Evolutionary conservation across 2,113 vertebrate genomes (phyloP).

Genomic region (Baryphthengus martii): DNA sequence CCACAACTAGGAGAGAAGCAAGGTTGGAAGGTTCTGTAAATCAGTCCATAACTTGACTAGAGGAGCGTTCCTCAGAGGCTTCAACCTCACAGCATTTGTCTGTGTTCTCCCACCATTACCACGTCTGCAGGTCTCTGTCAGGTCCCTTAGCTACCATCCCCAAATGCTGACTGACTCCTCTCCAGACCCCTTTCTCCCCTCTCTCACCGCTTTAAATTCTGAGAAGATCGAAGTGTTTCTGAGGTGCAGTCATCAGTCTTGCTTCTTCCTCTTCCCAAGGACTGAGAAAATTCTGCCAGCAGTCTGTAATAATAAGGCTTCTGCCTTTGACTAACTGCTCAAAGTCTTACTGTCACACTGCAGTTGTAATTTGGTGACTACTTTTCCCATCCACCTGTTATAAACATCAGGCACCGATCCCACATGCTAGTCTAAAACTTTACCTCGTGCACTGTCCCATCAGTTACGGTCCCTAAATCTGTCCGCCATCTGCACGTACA

Average conservation of each 20-base stretch:
- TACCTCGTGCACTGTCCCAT: background rate
- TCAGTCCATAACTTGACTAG: background rate
- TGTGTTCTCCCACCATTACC: background rate
- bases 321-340: background rate
- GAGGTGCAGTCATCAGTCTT: background rate
- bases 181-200: background rate
- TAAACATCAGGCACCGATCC: background rate
- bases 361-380: background rate
- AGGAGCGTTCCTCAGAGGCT: background rate
- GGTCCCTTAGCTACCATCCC: background rate
- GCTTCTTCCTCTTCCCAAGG: background rate
- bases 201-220: background rate
- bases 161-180: background rate
- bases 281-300: background rate
- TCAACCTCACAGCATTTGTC: background rate
- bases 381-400: background rate
- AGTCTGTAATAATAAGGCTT: background rate
- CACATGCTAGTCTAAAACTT: background rate
- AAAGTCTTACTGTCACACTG: background rate
- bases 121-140: background rate
- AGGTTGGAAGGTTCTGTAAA: background rate
- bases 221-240: background rate
- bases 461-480: background rate
- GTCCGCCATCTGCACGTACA: background rate
- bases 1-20: background rate